Conservation (phyloP, 2,113 vertebrate genomes). For the Onychostruthus taczanowskii region DNA sequence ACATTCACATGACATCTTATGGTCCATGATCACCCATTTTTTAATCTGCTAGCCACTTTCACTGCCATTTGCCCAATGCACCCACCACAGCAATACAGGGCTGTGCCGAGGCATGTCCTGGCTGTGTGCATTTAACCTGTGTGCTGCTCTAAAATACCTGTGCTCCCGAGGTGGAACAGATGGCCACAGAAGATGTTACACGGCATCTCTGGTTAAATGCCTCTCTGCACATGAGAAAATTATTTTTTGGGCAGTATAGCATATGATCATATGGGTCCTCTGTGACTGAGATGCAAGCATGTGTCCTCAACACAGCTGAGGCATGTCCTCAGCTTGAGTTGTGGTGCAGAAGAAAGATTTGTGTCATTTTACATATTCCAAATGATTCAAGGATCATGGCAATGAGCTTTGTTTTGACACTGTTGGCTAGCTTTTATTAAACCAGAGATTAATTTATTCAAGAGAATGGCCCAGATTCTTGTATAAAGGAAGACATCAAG, state of each 20-base stretch:
- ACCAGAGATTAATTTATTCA: neutral
- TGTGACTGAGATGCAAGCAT: neutral
- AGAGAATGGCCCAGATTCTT: neutral
- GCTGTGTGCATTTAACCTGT: neutral
- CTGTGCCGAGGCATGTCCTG: neutral
- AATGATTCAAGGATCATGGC: neutral
- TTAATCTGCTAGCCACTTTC: neutral
- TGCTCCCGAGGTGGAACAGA: slow-evolving; percentile 5
- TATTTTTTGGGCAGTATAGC: slow-evolving; percentile 26
- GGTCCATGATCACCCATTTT: neutral
- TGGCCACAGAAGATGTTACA: neutral
- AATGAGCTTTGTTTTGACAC: neutral
- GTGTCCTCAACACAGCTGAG: neutral
- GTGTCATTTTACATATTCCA: neutral
- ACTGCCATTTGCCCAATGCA: neutral
- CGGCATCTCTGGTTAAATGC: neutral
- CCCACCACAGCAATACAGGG: neutral
- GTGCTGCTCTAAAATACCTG: slow-evolving; percentile 37
- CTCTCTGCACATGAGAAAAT: neutral
- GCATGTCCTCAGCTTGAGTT: neutral
- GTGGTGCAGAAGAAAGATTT: neutral
- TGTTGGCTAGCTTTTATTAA: neutral
- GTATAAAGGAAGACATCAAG: neutral
- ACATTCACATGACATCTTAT: neutral
- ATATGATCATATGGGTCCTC: slow-evolving; percentile 33